Percentiles rank a stretch among this genome's conserved stretches.
Evolutionary conservation across 2,888 invertebrate genomes (phyloP).

Genomic region (Pocota personata): DNA sequence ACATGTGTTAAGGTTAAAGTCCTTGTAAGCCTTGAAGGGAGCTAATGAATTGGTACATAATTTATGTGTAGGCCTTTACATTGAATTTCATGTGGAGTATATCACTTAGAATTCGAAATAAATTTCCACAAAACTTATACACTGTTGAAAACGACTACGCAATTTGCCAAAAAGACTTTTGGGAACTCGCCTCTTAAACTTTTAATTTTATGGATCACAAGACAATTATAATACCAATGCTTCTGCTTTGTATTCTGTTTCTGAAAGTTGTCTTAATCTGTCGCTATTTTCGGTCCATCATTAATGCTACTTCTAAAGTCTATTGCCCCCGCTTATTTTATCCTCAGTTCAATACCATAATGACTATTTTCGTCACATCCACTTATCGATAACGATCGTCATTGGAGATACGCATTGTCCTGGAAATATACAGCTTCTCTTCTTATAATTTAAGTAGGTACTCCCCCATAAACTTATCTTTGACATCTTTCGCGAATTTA

Average conservation of each 20-base stretch:
- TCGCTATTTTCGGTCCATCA: not conserved
- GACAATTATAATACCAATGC: not conserved
- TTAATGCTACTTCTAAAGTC: not conserved
- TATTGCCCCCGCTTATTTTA: not conserved
- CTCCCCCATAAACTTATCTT: not conserved
- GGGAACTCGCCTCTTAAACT: too few relatives aligned
- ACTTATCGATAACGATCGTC: not conserved
- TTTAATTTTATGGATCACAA: too few relatives aligned
- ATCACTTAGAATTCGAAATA: too few relatives aligned
- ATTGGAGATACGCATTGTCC: not conserved
- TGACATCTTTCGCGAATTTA: not conserved
- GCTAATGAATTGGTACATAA: too few relatives aligned
- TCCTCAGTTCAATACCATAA: not conserved
- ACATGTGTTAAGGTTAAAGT: too few relatives aligned
- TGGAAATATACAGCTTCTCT: not conserved
- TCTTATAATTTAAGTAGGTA: not conserved
- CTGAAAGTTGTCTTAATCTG: not conserved
- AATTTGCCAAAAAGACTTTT: too few relatives aligned
- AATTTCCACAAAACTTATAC: too few relatives aligned
- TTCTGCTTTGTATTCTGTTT: not conserved
- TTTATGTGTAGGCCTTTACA: too few relatives aligned
- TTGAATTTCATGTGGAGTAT: too few relatives aligned
- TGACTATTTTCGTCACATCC: not conserved
- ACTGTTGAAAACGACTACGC: too few relatives aligned
- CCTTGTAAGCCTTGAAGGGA: too few relatives aligned